Evolutionary conservation across 2,888 invertebrate genomes (phyloP).

Genomic region (Euproctis similis): DNA sequence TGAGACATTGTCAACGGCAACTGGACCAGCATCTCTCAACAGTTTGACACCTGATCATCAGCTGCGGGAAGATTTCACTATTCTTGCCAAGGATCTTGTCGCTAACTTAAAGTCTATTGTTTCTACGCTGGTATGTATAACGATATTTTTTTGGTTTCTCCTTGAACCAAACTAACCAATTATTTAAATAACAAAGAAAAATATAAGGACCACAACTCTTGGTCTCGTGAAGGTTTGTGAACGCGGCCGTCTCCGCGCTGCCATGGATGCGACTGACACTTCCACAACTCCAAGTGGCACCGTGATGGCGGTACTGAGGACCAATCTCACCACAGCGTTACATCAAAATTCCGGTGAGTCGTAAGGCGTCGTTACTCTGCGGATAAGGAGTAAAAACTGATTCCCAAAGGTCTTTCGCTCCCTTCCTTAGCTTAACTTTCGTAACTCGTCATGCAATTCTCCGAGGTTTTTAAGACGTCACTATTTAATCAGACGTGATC

Average conservation of each 20-base stretch:
- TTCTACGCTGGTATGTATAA: conserved; percentile 53
- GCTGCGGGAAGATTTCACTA: conserved; percentile 80
- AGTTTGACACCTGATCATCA: conserved; percentile 68
- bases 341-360: conserved; percentile 81
- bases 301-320: conserved; percentile 71
- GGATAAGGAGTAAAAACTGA: no score
- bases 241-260: conserved; percentile 54
- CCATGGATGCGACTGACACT: conserved; percentile 51
- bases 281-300: conserved; percentile 47
- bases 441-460: no score
- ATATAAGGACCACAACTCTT: no score
- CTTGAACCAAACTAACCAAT: no score
- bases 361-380: no score
- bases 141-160: no score
- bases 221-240: conserved; percentile 50
- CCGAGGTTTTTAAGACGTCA: no score
- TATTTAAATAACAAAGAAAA: no score
- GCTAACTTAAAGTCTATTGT: conserved; percentile 79
- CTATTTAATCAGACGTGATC: no score
- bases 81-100: conserved; percentile 81
- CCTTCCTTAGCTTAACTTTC: no score
- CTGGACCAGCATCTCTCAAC: conserved; percentile 52
- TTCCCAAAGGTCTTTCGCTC: no score
- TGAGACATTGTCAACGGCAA: conserved; percentile 49
- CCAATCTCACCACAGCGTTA: conserved; percentile 78